Conservation (phyloP, 1,140 invertebrate species). For the Ceratina calcarata region DNA sequence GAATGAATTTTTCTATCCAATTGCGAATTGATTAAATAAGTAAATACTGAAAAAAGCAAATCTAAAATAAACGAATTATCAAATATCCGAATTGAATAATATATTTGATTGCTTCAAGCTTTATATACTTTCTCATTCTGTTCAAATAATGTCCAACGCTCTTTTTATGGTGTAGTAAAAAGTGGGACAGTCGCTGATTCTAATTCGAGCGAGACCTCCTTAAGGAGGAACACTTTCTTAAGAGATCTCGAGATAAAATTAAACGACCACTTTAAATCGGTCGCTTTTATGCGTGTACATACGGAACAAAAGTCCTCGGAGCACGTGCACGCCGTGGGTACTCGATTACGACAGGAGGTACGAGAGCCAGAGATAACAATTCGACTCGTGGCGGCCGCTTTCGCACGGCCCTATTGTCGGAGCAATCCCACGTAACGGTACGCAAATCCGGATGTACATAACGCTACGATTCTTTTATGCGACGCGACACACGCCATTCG, state of each 20-base stretch:
- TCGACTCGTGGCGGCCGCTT: conserved; percentile 35
- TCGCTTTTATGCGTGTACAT: conserved; percentile 1
- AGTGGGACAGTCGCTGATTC: conserved; percentile 4
- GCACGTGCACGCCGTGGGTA: conserved; percentile 27
- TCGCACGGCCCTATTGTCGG: conserved; percentile 47
- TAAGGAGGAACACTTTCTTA: background rate
- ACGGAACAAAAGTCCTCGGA: background rate
- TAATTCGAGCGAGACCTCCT: background rate
- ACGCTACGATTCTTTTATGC: conserved; percentile 14
- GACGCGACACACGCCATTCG: background rate
- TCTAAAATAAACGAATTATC: too few species aligned
- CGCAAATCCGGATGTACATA: conserved; percentile 32
- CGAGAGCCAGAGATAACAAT: conserved; percentile 17
- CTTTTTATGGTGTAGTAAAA: background rate
- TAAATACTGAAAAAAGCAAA: too few species aligned
- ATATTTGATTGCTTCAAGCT: background rate
- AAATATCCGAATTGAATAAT: background rate
- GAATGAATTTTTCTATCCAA: too few species aligned
- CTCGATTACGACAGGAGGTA: conserved; percentile 29
- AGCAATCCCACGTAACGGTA: conserved; percentile 42
- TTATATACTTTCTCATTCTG: background rate
- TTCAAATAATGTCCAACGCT: background rate
- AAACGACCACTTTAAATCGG: conserved; percentile 36
- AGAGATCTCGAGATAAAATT: conserved; percentile 29
- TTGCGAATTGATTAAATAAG: too few species aligned